Conservation (phyloP, 2,797 vertebrate genomes). For the Phyllotis vaccarum region DNA sequence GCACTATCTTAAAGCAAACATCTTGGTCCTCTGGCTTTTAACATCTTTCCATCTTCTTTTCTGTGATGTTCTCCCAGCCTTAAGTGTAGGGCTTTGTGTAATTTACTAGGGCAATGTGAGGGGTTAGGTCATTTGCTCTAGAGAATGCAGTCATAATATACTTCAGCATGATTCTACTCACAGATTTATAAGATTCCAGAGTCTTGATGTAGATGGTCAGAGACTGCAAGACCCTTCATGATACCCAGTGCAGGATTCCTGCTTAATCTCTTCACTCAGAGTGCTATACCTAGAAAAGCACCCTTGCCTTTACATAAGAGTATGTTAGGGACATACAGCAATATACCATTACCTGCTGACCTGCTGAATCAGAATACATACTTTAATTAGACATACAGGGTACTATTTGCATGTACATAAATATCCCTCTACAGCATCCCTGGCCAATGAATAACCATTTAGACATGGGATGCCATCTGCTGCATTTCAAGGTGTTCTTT, state of each 20-base stretch:
- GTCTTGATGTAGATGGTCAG: background rate
- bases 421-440: background rate
- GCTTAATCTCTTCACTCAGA: background rate
- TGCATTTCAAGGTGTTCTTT: background rate
- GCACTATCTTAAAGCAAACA: background rate
- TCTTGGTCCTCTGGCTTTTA: background rate
- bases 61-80: background rate
- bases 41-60: background rate
- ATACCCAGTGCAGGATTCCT: background rate
- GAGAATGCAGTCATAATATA: background rate
- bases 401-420: background rate
- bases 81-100: background rate
- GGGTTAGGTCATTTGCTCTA: background rate
- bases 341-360: background rate
- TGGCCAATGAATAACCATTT: background rate
- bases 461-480: background rate
- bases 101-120: background rate
- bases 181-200: background rate
- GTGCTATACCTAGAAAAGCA: background rate
- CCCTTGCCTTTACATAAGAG: background rate
- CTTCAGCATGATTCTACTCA: conserved; percentile 5
- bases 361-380: background rate
- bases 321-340: background rate
- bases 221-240: background rate
- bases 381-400: background rate